phyloP scores from a whole-genome alignment of 2,113 vertebrate species.

The Hypanus sabinus region DNA sequence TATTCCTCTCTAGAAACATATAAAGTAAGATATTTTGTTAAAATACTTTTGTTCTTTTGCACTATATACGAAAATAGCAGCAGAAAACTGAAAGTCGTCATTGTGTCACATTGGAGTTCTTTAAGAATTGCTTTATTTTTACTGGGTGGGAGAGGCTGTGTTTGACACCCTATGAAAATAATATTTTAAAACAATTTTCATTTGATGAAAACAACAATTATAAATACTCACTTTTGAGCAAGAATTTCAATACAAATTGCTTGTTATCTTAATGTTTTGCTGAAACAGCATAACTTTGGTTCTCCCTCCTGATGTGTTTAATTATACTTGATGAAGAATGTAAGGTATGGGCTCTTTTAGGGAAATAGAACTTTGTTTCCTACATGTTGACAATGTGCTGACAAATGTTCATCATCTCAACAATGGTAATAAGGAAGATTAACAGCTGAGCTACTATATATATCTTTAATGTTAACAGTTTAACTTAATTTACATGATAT shows the following conservation, averaged over 20 bases:
- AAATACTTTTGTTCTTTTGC: background rate
- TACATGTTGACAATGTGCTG: background rate
- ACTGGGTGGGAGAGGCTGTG: background rate
- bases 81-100: background rate
- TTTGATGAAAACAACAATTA: background rate
- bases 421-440: background rate
- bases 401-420: background rate
- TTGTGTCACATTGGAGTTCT: background rate
- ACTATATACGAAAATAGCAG: background rate
- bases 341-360: background rate
- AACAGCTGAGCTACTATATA: background rate
- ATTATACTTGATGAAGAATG: background rate
- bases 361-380: background rate
- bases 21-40: background rate
- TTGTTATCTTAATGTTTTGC: background rate
- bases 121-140: background rate
- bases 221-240: background rate
- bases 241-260: background rate
- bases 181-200: background rate
- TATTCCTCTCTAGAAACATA: background rate
- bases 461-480: background rate
- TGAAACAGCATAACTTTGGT: background rate
- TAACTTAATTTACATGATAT: background rate
- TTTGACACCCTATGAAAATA: background rate
- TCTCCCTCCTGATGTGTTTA: background rate